Percentiles rank a stretch among this genome's conserved stretches.
Evolutionary conservation across 2,797 vertebrate genomes (phyloP).

Genomic region (Lophotriccus pileatus): DNA sequence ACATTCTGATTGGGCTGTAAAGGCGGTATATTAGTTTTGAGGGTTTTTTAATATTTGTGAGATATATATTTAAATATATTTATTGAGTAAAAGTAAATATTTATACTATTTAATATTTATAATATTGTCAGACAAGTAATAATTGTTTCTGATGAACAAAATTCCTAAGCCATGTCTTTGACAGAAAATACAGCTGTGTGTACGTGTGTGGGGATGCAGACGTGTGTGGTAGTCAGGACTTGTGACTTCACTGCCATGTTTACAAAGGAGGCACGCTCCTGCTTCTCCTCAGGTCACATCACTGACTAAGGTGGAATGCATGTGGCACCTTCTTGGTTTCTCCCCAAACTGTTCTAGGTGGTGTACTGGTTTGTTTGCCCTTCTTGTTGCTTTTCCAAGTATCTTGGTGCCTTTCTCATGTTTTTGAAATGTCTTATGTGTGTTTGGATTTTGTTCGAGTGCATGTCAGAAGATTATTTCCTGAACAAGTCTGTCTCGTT

Average conservation of each 20-base stretch:
- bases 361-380: not conserved
- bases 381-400: not conserved
- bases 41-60: not conserved
- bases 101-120: not conserved
- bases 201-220: no score
- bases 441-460: not conserved
- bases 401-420: not conserved
- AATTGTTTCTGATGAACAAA: not conserved
- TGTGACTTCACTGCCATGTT: not conserved
- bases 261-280: accelerated
- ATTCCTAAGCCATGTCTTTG: not conserved
- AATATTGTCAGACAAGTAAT: not conserved
- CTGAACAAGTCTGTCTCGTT: not conserved
- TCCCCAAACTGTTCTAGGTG: not conserved
- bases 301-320: not conserved
- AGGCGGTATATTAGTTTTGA: not conserved
- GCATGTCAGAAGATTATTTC: not conserved
- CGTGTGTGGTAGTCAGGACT: not conserved
- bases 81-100: not conserved
- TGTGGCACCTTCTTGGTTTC: not conserved
- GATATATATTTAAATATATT: not conserved
- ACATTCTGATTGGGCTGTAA: not conserved
- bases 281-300: not conserved
- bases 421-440: not conserved
- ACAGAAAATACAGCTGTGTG: not conserved